Base-by-base conservation (phyloP, 2,113 vertebrate species). In the Tychaedon coryphoeus region DNA sequence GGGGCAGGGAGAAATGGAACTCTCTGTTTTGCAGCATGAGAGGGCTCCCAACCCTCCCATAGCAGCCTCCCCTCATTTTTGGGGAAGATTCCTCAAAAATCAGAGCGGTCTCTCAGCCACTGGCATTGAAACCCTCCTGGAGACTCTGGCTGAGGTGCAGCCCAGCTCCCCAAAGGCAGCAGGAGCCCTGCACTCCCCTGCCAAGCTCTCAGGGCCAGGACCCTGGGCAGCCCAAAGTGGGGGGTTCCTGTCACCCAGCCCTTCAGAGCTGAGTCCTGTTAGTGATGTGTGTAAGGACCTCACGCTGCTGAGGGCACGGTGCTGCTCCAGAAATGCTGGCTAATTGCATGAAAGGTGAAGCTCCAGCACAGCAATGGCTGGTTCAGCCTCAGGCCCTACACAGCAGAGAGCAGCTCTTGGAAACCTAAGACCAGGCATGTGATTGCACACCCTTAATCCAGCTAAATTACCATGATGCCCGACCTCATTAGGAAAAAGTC, bases 291-390 rank as follows among this genome's bases (percentile, higher is more conserved):
- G 50, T 50, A 72, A 91, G 62, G 89, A 43, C 50, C 33, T 73
- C 85, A 71, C 0, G 4, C 66, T 58, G 45, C 23, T 3, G 12
- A 58, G 70, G 77, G 74, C 50, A 25, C 8, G 0, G 1, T 76
- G 54, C 62, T 85, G 66, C 66, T 92, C 47, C 85, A 80, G 87
- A 70, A 90, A 54, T 11, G 48, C n/a, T 47, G 62, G 47, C 81
- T 94, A 87, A 92, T 93, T 88, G 78, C 51, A 47, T 17, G 38
- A 88, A 87, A 88, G 81, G 85, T 87, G 87, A 93, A 86, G 31
- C 66, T 90, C 23, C 61, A 69, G 45, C 24, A 40, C 10, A 33
- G 42, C 66, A 54, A 33, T 0, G 13, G 88, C 75, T 78, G 94
- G 94, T 95, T 91, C 74, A 53, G 84, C 74, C 66, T 51, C 40